Evolutionary conservation across 2,797 vertebrate species (phyloP).

Genomic region (Limnodromus scolopaceus): DNA sequence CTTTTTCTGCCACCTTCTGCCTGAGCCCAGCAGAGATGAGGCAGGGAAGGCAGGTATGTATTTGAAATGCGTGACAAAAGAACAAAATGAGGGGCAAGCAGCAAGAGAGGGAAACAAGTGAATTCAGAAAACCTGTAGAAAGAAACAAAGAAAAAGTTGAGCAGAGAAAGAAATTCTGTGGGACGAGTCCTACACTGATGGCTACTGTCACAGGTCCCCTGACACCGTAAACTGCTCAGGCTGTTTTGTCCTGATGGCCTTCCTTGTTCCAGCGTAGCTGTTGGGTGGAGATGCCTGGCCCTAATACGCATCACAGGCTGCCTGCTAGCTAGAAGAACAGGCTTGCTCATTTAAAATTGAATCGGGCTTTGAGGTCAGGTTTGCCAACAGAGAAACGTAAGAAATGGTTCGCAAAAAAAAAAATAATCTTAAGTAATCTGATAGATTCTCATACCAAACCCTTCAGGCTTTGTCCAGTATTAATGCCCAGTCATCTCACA

Average conservation of each 20-base stretch:
- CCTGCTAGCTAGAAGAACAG: constrained; percentile 56
- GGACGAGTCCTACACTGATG: not conserved
- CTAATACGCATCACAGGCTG: not conserved
- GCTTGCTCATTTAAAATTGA: constrained; percentile 52
- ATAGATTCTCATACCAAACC: not conserved
- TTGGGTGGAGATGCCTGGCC: constrained; percentile 46
- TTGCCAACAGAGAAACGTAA: not conserved
- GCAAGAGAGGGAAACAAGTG: not conserved
- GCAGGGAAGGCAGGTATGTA: not conserved
- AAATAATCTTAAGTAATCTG: not conserved
- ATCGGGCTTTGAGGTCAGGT: not conserved
- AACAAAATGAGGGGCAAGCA: not conserved
- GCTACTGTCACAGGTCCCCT: not conserved
- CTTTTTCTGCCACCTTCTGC: not conserved
- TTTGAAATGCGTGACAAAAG: not conserved
- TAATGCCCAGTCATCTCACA: not conserved
- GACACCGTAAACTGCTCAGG: not conserved
- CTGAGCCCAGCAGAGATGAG: not conserved
- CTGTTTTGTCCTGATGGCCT: not conserved
- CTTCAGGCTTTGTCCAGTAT: not conserved
- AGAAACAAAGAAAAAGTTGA: not conserved
- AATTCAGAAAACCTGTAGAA: not conserved
- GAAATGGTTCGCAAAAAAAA: not conserved
- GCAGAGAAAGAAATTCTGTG: not conserved
- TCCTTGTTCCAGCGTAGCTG: not conserved